Evolutionary conservation across 2,797 vertebrate species (phyloP).

Genomic region (Sorex maritimensis): DNA sequence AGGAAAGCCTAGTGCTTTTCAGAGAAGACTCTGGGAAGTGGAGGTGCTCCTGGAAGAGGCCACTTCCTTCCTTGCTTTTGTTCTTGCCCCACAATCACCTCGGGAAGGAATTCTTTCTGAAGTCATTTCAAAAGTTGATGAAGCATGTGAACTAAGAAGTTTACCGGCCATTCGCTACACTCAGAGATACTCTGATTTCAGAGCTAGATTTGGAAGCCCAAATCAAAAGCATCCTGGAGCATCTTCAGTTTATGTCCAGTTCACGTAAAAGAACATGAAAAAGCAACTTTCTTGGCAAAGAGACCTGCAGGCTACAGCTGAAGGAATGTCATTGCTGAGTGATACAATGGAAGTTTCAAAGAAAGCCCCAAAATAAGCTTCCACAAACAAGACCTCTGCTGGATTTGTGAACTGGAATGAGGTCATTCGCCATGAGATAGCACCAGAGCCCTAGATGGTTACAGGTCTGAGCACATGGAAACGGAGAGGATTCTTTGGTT

Average conservation of each 20-base stretch:
- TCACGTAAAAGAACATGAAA: conserved; percentile 81
- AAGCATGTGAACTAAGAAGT: not conserved
- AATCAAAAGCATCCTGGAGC: conserved; percentile 79
- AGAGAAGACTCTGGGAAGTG: not conserved
- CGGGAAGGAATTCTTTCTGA: not conserved
- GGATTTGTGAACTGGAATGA: not conserved
- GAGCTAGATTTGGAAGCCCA: conserved; percentile 80
- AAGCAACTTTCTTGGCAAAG: conserved; percentile 63
- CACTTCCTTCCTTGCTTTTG: not conserved
- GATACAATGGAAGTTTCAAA: conserved; percentile 55
- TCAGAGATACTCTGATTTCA: conserved; percentile 47
- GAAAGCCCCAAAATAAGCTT: not conserved
- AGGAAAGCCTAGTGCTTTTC: not conserved
- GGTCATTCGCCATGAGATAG: not conserved
- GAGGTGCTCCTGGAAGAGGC: not conserved
- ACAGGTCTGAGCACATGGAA: conserved; percentile 4
- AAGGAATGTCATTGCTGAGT: conserved; percentile 65
- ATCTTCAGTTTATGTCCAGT: conserved; percentile 79
- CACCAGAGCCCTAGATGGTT: not conserved
- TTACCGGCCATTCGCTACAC: conserved; percentile 78
- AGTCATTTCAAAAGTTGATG: not conserved
- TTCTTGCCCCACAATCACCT: not conserved
- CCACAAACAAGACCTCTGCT: conserved; percentile 4
- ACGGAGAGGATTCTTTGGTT: not conserved
- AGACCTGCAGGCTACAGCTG: conserved; percentile 71